Evolutionary conservation across 2,797 vertebrate genomes (phyloP), one percentile per base, ranked within the genome.

Genomic region (Enteromius argenteus): DNA sequence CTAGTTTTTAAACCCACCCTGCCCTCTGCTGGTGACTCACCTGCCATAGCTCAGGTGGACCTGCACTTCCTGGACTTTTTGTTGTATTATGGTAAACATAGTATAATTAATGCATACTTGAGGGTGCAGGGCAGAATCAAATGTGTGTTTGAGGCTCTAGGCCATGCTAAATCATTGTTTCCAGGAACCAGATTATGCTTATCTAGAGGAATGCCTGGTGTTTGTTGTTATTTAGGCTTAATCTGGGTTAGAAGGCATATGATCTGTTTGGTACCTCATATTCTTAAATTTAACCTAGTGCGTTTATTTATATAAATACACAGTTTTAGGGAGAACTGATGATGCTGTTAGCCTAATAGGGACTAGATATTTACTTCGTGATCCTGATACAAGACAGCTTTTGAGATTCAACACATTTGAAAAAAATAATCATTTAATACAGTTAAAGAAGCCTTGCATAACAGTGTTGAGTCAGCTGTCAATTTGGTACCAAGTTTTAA

Each of bases 51-150:
- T 88, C 69, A 91, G 86, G 86, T 90, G 87, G 85, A 88, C 58
- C 42, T 86, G 83, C 19, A 80, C 86, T 90, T 94, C 92, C 87
- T 90, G 90, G 91, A 90, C 87, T 90, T 87, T 87, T 68, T 86
- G 86, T 91, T 88, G 80, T 90, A 86, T 82, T 76, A 89, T 89
- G 49, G 32, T 74, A 60, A 56, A 86, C 73, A 32, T 84, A 79
- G n/a, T 64, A 60, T 69, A 77, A 81, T 51, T 13, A 78, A 78
- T 81, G 77, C 80, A 79, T 84, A 51, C 39, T 75, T 21, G 68
- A 51, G 49, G 42, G 60, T 60, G 69, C 46, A 49, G 77, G 58
- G 21, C 13, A 60, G 58, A 73, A 49, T 49, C 68, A 71, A 71
- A 62, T 56, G 35, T 76, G 30, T 80, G 67, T 58, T 60, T 77